phyloP scores from a whole-genome alignment of 2,797 vertebrate species.

The Enteromius afrohamiltoni region DNA sequence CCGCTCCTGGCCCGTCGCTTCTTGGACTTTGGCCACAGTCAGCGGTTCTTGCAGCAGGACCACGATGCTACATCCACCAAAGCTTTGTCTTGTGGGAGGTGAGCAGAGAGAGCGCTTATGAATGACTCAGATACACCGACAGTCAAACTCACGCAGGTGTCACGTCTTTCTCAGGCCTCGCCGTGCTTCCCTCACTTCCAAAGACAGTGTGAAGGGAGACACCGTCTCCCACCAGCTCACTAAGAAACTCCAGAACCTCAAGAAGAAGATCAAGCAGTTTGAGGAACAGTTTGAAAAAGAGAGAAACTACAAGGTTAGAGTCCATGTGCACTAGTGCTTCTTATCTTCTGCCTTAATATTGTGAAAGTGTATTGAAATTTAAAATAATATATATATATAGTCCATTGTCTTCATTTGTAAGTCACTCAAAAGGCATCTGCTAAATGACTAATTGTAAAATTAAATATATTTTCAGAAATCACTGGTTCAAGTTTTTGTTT shows the following conservation, averaged over 20 bases:
- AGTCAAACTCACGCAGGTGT: background rate
- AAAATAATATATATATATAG: too few relatives aligned
- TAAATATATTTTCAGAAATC: too few relatives aligned
- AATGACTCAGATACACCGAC: background rate
- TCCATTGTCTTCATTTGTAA: too few relatives aligned
- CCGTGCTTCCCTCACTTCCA: slow-evolving; percentile 90
- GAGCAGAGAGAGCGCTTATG: slow-evolving; percentile 21
- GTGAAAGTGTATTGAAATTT: too few relatives aligned
- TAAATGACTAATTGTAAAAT: too few relatives aligned
- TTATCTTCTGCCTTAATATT: background rate
- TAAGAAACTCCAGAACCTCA: slow-evolving; percentile 92
- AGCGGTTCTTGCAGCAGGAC: slow-evolving; percentile 93
- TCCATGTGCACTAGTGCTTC: background rate
- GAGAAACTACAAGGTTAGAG: slow-evolving; percentile 88
- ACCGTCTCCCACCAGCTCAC: slow-evolving; percentile 91
- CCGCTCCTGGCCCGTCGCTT: slow-evolving; percentile 88
- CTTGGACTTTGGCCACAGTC: slow-evolving; percentile 93
- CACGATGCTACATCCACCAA: slow-evolving; percentile 86
- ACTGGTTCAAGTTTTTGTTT: background rate
- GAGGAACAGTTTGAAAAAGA: slow-evolving; percentile 98
- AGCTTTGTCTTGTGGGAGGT: slow-evolving; percentile 88
- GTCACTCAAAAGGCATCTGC: too few relatives aligned
- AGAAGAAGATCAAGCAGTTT: slow-evolving; percentile 97
- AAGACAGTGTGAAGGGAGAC: slow-evolving; percentile 89
- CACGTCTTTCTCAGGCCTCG: slow-evolving; percentile 78